Base-by-base conservation (phyloP, 2,113 vertebrate genomes). In the Lepidothrix coronata region DNA sequence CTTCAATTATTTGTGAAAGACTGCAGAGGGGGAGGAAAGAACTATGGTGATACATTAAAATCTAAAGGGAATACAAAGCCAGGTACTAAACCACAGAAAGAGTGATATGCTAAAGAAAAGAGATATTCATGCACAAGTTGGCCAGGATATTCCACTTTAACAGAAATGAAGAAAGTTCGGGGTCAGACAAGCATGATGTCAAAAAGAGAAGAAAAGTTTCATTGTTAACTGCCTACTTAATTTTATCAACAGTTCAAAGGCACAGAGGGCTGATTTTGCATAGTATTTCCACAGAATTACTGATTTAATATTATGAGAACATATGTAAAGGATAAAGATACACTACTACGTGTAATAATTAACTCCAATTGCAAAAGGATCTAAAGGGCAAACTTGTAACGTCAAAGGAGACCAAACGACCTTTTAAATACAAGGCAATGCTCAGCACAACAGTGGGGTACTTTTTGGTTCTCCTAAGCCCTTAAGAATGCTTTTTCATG, bases 1-100 rank as follows among this genome's bases (percentile, higher is more conserved):
- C 61, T 41, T 93, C 90, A 93, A 82, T 96, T 95, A 65, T 94
- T 94, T 95, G 78, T 93, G 79, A 88, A 96, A 88, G 28, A 57
- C 17, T 68, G 57, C 24, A 72, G 65, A 89, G 44, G 19, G 44
- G 91, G 85, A 62, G 62, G 77, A 67, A 58, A 72, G 61, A 73
- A 49, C 55, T 44, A 20, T 12, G 39, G 39, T 91, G 91, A 74
- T 70, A 74, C 67, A 97, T 85, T 46, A 67, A 81, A 71, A 89
- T 18, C 31, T 58, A 28, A 82, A 88, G 85, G 17, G 54, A 85
- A 72, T 49, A 85, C 28, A 85, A 75, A 92, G n/a, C 5, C 77
- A 96, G 77, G 61, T 51, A 93, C 49, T 89, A 84, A 88, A 85
- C 49, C 70, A n/a, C 6, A 72, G 58, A 27, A 31, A 70, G 43